Base-by-base conservation (phyloP, 2,113 vertebrate species). In the Perognathus longimembris region DNA sequence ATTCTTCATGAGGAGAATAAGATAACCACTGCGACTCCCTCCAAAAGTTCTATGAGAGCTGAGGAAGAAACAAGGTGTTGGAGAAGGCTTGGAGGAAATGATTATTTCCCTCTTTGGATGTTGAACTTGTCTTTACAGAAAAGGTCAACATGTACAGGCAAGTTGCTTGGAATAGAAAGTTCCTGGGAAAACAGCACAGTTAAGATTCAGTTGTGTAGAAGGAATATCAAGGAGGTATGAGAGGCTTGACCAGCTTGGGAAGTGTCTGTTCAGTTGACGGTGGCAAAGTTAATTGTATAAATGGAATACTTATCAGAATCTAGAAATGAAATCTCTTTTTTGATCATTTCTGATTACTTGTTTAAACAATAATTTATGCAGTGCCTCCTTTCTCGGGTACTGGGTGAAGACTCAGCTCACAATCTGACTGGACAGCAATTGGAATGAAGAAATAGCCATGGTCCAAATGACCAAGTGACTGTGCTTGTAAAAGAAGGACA, bases 101-200 rank as follows among this genome's bases (percentile, higher is more conserved):
- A 64, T 59, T 32, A 32, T n/a, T 88, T 91, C 20, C 0, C 34
- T 54, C 81, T 87, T 80, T 66, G 69, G 77, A 94, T 84, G 21
- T 64, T 83, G 38, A 92, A 69, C 34, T 7, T n/a, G 73, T 86
- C 69, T 77, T 87, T 79, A 69, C 24, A 24, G 71, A 59, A 94
- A 94, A 94, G 94, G 90, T 95, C 93, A 97, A 28, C 34, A 91
- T 89, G 88, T 26, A 17, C 21, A 38, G 71, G 9, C 34, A 59
- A 70, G 88, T 59, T 73, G 15, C 84, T 73, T 77, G 17, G 36
- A 89, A 86, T 22, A 95, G 67, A 89, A 96, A 91, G 80, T 74
- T 95, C 42, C 80, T 50, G 54, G 17, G 34, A 79, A 94, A 96
- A 71, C 80, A 86, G 91, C 70, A 77, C 61, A 64, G 73, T n/a